phyloP scores from a whole-genome alignment of 2,888 invertebrate species.

The Eugnorisma glareosa region DNA sequence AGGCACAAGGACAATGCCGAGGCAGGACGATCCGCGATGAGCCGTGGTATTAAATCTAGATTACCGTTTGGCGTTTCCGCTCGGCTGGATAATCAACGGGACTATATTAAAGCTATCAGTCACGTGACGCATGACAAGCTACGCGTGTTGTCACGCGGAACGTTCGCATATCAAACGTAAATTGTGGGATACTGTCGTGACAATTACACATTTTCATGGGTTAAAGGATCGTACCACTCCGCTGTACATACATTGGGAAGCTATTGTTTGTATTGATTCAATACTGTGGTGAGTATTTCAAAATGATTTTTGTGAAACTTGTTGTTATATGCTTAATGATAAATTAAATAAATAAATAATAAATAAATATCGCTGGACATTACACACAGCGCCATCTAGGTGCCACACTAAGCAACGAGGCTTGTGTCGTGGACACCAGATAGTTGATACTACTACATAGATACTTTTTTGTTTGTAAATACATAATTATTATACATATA shows the following conservation, averaged over 20 bases:
- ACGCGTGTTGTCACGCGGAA: slow-evolving; percentile 79
- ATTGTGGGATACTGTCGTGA: slow-evolving; percentile 74
- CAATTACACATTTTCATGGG: slow-evolving; percentile 76
- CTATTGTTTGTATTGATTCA: slow-evolving; percentile 47
- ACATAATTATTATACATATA: too few species aligned
- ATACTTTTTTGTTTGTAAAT: too few species aligned
- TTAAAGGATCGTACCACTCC: slow-evolving; percentile 56
- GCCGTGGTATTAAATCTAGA: slow-evolving; percentile 89
- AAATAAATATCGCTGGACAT: too few species aligned
- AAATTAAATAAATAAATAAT: too few species aligned
- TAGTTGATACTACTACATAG: too few species aligned
- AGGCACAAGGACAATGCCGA: slow-evolving; percentile 74
- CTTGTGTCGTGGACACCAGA: too few species aligned
- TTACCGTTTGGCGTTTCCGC: slow-evolving; percentile 88
- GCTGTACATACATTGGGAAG: slow-evolving; percentile 45
- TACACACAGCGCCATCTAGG: too few species aligned
- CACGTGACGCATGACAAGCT: slow-evolving; percentile 85
- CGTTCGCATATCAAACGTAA: slow-evolving; percentile 80
- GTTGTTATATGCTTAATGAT: not conserved
- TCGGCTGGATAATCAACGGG: slow-evolving; percentile 87
- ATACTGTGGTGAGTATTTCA: slow-evolving; percentile 13
- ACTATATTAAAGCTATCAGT: slow-evolving; percentile 90
- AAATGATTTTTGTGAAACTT: slow-evolving; percentile 1
- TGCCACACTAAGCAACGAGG: too few species aligned
- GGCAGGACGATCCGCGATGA: slow-evolving; percentile 80